Evolutionary conservation across 2,113 vertebrate genomes (phyloP), one percentile per base, ranked within the genome.

Genomic region (Pluvianellus socialis): DNA sequence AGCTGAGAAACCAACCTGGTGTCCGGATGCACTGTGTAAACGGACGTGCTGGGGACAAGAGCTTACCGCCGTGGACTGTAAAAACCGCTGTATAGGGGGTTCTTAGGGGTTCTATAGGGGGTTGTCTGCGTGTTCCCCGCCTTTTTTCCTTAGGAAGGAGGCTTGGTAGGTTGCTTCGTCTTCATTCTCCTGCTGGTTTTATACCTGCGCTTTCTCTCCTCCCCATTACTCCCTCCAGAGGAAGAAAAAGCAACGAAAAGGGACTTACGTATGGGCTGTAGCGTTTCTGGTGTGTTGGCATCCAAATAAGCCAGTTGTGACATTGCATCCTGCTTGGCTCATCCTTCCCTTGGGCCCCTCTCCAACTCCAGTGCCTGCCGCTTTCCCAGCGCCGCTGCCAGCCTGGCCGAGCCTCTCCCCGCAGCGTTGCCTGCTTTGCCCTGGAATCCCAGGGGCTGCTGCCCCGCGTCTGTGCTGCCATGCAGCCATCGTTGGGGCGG

Each of bases 211-310:
- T 33, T 75, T 50, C 10, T 14, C n/a, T 38, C 45, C 33, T 28
- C 13, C 7, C 16, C 7, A 3, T 8, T 4, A 5, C 22, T 5
- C 19, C 20, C 28, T 14, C 4, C 19, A 7, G 47, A 38, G 45
- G 10, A 44, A 32, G 44, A n/a, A 42, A 27, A 4, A 38, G 45
- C 47, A 59, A 28, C 0, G 4, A 6, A 4, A 59, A 65, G n/a
- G 77, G 44, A 33, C 2, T 40, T 67, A 18, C 0, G 10, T 27
- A 20, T 0, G 1, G 40, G 61, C 61, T 1, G 3, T 12, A 7
- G 28, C 0, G 0, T n/a, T 50, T 3, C 6, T n/a, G 40, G 6
- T 11, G 33, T 14, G 2, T 5, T 23, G 7, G 35, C 4, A 1
- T 49, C 12, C n/a, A 8, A 40, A 47, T 14, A 23, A 71, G 33